These are phyloP conservation scores for Acanthurus leucopareius DNA, from an alignment of 2,797 vertebrate genomes.

Conservation along the genomic window DNA sequence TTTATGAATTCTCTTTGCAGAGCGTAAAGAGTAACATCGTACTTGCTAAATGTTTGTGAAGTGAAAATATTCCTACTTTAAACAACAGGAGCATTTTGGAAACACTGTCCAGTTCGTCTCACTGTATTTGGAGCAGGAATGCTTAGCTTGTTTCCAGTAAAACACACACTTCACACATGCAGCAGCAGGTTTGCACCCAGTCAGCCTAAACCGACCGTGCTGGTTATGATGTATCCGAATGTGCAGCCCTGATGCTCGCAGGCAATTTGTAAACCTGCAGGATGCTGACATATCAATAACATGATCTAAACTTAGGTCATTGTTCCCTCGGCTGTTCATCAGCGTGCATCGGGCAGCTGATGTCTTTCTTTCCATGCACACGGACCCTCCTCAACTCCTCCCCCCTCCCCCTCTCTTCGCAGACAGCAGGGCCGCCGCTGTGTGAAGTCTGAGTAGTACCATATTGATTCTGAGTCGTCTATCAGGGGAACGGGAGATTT, in stretches of 20 bases:
- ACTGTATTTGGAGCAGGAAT: too few relatives aligned
- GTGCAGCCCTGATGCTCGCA: not conserved
- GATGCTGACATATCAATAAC: constrained; percentile 66
- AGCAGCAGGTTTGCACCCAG: not conserved
- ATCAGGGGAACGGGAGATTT: constrained; percentile 79
- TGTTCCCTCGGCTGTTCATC: constrained; percentile 55
- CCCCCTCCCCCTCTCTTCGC: constrained; percentile 13
- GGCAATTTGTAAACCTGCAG: constrained; percentile 24
- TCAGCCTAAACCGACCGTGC: not conserved
- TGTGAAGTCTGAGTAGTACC: constrained; percentile 72
- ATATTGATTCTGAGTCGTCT: constrained; percentile 82
- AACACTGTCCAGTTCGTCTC: too few relatives aligned
- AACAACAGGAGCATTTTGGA: too few relatives aligned
- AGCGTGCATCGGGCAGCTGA: constrained; percentile 41
- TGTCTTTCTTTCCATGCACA: constrained; percentile 40
- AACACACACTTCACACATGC: not conserved
- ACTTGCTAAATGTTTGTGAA: too few relatives aligned
- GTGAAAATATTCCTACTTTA: too few relatives aligned
- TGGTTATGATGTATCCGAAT: not conserved
- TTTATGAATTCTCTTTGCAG: too few relatives aligned
- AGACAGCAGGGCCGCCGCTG: constrained; percentile 64
- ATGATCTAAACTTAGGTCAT: constrained; percentile 72
- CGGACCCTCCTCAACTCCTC: not conserved
- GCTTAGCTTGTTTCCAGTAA: not conserved
- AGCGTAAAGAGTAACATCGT: too few relatives aligned